phyloP scores from a whole-genome alignment of 2,797 vertebrate species.

The Chaetophractus vellerosus region DNA sequence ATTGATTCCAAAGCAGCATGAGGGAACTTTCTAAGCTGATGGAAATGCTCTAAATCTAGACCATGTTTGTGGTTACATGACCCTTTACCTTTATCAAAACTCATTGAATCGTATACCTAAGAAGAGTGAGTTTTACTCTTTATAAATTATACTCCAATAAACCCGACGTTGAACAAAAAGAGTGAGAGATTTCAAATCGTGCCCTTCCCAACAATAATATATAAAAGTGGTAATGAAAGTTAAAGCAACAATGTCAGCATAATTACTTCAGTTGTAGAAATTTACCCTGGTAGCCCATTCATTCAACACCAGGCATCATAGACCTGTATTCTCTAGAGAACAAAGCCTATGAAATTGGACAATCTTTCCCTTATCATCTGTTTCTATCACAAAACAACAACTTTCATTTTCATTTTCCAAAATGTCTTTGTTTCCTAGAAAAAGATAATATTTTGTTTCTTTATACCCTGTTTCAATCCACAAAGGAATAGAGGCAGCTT shows the following conservation, averaged over 20 bases:
- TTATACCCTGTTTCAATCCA: constrained; percentile 2
- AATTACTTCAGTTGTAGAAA: not conserved
- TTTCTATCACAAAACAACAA: constrained; percentile 11
- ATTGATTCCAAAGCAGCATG: not conserved
- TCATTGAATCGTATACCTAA: too few relatives aligned
- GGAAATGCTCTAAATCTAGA: not conserved
- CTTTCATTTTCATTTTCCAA: constrained; percentile 65
- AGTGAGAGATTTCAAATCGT: not conserved
- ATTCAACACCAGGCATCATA: not conserved
- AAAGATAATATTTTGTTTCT: constrained; percentile 33
- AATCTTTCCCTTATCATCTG: constrained; percentile 1
- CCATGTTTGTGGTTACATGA: fast-evolving
- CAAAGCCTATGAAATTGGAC: constrained; percentile 2
- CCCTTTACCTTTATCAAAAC: not conserved
- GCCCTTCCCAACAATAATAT: not conserved
- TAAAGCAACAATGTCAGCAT: not conserved
- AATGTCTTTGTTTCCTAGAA: not conserved
- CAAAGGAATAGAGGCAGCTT: constrained; percentile 28
- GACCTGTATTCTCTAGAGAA: not conserved
- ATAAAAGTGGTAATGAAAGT: not conserved
- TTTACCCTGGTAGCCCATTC: not conserved
- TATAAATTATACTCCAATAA: not conserved
- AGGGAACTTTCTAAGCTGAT: not conserved
- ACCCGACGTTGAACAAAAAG: constrained; percentile 62
- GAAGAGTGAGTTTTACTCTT: not conserved